phyloP scores from a whole-genome alignment of 2,888 invertebrate species.

The Cistogaster globosa region DNA sequence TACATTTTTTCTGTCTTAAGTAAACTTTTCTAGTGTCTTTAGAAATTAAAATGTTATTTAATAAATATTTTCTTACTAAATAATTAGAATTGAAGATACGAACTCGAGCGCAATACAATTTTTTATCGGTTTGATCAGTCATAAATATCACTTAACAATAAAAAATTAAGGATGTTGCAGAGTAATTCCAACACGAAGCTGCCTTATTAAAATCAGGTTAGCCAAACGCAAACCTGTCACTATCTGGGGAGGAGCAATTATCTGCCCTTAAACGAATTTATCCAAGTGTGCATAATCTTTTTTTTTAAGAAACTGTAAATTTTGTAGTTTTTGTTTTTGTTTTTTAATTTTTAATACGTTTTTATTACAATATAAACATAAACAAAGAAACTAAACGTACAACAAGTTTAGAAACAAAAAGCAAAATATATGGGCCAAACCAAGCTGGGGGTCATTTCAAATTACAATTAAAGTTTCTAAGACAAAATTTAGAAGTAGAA shows the following conservation, averaged over 20 bases:
- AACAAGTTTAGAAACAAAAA: neutral
- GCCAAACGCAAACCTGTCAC: neutral
- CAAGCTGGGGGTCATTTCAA: slow-evolving; percentile 70
- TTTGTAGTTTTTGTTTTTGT: slow-evolving; percentile 10
- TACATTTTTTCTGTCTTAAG: too few species aligned
- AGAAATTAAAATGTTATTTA: too few species aligned
- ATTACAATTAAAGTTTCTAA: slow-evolving; percentile 44
- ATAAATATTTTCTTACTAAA: too few species aligned
- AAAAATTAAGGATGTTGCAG: too few species aligned
- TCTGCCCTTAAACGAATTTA: slow-evolving; percentile 5
- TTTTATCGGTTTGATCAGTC: too few species aligned
- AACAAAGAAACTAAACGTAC: slow-evolving; percentile 25
- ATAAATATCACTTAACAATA: too few species aligned
- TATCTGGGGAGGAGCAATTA: too few species aligned
- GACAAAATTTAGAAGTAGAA: slow-evolving; percentile 35
- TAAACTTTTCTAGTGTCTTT: too few species aligned
- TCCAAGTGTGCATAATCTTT: neutral
- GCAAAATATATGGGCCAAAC: slow-evolving; percentile 67
- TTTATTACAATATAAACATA: slow-evolving; percentile 60
- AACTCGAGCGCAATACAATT: too few species aligned
- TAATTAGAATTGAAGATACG: too few species aligned
- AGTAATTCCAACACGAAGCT: too few species aligned
- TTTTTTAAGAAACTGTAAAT: slow-evolving; percentile 9
- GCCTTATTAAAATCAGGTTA: too few species aligned
- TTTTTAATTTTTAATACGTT: slow-evolving; percentile 36